Base-by-base conservation (phyloP, 1,140 invertebrate genomes). In the Drosophila repletoides region DNA sequence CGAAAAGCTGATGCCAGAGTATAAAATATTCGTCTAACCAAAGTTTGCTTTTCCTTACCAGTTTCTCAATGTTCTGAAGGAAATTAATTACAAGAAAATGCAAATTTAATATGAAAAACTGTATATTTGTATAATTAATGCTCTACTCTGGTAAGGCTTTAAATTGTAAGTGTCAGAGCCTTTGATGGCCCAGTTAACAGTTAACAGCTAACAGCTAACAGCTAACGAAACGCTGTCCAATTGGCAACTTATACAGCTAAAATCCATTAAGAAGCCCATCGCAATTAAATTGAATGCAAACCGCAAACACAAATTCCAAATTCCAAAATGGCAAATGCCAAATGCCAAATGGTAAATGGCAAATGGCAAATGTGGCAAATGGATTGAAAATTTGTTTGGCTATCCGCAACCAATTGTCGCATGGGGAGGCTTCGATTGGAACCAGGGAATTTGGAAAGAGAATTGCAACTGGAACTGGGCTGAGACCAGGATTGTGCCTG, bases 301-400 rank as follows among this genome's bases (percentile, higher is more conserved):
- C 77, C 77, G 43, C 69, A 83, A 76, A 66, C 45, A 51, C 68
- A 81, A 81, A 76, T 61, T 74, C 45, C 72, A 69, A 71, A 64
- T 72, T 15, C 5, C 29, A 38, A 55, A 55, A n/a, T 26, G 21
- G 21, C 36, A 41, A 60, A 40, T 43, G 56, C 31, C 48, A 67
- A 72, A 55, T 70, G 59, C 10, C 33, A 43, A 48, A 49, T 40
- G 31, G 22, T n/a, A 58, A 58, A 52, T 56, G 48, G 38, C 24
- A 63, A 64, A 43, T 69, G 68, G 38, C 56, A 33, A 73, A 40
- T 61, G 36, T 28, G 43, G 28, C 46, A 61, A 65, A 58, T 65
- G 61, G 52, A 58, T 63, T 53, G 38, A 45, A 63, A 34, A 55
- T 55, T 51, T 56, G 60, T 53, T 64, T 38, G 60, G 21, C 31